Base-by-base conservation (phyloP, 1,140 invertebrate genomes). In the Ptiloglossa arizonensis region DNA sequence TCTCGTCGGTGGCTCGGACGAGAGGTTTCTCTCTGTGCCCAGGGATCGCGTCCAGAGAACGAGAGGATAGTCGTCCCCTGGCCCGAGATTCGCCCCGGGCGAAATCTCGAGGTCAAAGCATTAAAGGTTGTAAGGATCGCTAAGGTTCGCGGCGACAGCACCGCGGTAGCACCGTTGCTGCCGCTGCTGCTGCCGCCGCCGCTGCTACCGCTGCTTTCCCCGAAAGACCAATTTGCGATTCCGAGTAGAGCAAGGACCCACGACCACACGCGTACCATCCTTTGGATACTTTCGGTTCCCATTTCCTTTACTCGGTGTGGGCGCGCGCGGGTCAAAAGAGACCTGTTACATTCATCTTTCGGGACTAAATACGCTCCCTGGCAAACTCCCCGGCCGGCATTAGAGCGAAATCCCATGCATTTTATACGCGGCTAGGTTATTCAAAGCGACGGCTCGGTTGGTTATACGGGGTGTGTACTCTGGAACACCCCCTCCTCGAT, bases 391-490 rank as follows among this genome's bases (percentile, higher is more conserved):
- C 79, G 77, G 83, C 75, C 86, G 73, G 81, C 83, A 88, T 90
- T 87, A 86, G 82, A 89, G 83, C 79, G 85, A 90, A 90, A 91
- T 92, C 88, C 90, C 88, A 92, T 92, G 91, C 90, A 92, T 92
- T 92, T 92, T 91, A 92, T 92, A 92, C 86, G 80, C 87, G 84
- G 76, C 74, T 76, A 67, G 86, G 85, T 91, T 87, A 91, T 91
- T 92, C 88, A 89, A 79, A 82, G 83, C 79, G 79, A 69, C 81
- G 78, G 67, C 83, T 87, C 76, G n/a, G 79, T 86, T 80, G 86
- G 81, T 84, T 86, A 86, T 86, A 82, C 81, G 83, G 80, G 79
- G 82, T 88, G 87, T 90, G 84, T 90, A 88, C 87, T 80, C 81
- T 85, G 71, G 52, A 66, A 84, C 78, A 77, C 81, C 48, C 62